phyloP scores from a whole-genome alignment of 2,113 vertebrate species.

The Vombatus ursinus region DNA sequence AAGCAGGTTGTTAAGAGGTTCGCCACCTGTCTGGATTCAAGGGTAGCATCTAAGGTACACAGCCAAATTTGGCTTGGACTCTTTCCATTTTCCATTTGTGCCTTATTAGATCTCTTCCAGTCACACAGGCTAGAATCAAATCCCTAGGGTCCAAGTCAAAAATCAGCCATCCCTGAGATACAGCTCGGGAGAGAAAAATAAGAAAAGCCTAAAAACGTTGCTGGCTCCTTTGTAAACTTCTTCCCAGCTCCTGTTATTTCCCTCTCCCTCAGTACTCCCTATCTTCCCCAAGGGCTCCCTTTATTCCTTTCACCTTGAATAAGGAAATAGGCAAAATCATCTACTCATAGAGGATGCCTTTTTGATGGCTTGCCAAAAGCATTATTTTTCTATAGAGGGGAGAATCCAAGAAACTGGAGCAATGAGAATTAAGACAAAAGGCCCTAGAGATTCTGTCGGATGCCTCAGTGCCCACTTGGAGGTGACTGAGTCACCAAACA shows the following conservation, averaged over 20 bases:
- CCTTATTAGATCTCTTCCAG: background rate
- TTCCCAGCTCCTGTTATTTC: background rate
- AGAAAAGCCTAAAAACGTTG: background rate
- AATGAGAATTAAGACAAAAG: background rate
- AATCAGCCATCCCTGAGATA: background rate
- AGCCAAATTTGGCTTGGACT: background rate
- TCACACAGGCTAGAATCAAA: background rate
- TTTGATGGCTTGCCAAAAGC: background rate
- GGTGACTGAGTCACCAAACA: background rate
- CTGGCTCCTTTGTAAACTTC: background rate
- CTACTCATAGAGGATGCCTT: background rate
- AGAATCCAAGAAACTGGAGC: background rate
- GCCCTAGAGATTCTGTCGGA: background rate
- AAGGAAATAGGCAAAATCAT: background rate
- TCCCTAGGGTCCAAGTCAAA: background rate
- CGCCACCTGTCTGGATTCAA: background rate
- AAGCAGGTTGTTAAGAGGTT: background rate
- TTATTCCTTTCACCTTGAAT: background rate
- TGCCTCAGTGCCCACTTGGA: background rate
- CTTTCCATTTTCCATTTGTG: background rate
- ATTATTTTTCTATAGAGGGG: background rate
- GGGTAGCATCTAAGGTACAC: background rate
- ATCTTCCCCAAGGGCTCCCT: background rate
- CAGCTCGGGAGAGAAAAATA: background rate
- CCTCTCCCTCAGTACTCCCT: background rate